Conservation (phyloP, 1,140 invertebrate genomes). For the Pseudobourletiella spinata region DNA sequence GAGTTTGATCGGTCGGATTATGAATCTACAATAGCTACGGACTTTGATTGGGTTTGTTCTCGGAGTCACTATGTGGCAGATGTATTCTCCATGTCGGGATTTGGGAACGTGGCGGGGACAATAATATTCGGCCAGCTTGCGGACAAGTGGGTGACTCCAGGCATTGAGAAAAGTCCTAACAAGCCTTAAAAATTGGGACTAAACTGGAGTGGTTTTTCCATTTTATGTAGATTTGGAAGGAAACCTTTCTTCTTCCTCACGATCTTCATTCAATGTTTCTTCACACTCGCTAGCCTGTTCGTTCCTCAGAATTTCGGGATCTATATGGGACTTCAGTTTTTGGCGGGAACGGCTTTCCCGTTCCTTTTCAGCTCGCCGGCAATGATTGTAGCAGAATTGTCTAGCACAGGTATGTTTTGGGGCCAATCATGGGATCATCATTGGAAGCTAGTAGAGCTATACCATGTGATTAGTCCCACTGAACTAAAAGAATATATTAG, state of each 20-base stretch:
- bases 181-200: neutral
- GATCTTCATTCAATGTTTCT: constrained; percentile 24
- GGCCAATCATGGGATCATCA: no score
- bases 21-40: constrained; percentile 25
- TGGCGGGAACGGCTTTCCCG: constrained; percentile 22
- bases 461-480: no score
- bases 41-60: constrained; percentile 32
- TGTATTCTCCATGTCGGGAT: constrained; percentile 9
- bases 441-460: no score
- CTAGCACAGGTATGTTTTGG: constrained; percentile 32
- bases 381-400: constrained; percentile 28
- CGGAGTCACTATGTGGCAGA: constrained; percentile 7
- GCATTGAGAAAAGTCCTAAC: neutral
- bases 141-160: constrained; percentile 26
- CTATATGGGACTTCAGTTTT: constrained; percentile 7
- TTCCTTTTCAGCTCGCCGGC: constrained; percentile 25
- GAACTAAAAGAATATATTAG: no score
- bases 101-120: constrained; percentile 23
- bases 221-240: neutral
- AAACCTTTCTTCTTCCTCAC: constrained; percentile 27
- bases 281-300: constrained; percentile 23
- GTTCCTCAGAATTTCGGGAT: constrained; percentile 3
- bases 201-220: neutral
- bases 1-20: constrained; percentile 31
- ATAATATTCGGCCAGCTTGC: constrained; percentile 22